Evolutionary conservation across 2,113 vertebrate genomes (phyloP).

Genomic region (Dolichotis patagonum): DNA sequence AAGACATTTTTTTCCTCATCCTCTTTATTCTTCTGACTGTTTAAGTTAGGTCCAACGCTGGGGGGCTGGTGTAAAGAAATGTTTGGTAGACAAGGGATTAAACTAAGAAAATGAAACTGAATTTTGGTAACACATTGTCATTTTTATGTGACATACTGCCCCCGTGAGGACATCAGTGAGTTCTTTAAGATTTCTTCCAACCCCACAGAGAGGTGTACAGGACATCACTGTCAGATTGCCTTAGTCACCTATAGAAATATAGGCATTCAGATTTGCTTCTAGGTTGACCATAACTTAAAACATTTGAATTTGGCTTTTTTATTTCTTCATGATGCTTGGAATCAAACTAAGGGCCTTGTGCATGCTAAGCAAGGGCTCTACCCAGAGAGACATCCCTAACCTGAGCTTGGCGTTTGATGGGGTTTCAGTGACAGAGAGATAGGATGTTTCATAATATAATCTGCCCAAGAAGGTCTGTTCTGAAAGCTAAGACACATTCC

Average conservation of each 20-base stretch:
- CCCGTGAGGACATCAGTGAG: not conserved
- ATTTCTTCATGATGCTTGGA: not conserved
- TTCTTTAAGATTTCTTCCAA: not conserved
- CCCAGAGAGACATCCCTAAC: not conserved
- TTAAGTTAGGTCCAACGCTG: slow-evolving; percentile 16
- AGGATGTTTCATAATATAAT: not conserved
- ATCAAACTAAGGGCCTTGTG: not conserved
- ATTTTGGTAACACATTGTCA: not conserved
- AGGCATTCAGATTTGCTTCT: not conserved
- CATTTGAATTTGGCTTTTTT: not conserved
- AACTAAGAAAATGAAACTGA: slow-evolving; percentile 30
- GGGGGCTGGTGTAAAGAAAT: not conserved
- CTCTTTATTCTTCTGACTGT: slow-evolving; percentile 22
- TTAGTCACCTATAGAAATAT: not conserved
- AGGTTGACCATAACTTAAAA: not conserved
- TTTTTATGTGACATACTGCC: not conserved
- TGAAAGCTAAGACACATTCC: not conserved
- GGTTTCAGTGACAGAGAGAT: not conserved
- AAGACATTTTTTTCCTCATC: not conserved
- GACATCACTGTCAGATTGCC: not conserved
- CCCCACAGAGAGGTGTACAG: not conserved
- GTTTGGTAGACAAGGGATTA: not conserved
- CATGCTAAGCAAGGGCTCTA: not conserved
- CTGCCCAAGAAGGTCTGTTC: not conserved
- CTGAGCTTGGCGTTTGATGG: not conserved